phyloP scores from a whole-genome alignment of 2,113 vertebrate genomes.

The Psittacus erithacus region DNA sequence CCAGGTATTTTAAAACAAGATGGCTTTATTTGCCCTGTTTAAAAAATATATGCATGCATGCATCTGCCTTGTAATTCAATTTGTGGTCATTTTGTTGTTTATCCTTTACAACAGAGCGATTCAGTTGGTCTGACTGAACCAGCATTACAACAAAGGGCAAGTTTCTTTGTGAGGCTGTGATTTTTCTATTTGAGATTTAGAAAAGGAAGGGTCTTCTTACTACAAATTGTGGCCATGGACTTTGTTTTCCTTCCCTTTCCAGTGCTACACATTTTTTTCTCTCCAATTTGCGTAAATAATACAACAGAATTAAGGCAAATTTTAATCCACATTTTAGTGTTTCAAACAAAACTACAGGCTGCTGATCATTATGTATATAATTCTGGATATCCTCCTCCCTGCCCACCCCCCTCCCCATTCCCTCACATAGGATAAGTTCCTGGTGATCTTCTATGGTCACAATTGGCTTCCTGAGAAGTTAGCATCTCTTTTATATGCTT shows the following conservation, averaged over 20 bases:
- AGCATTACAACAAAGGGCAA: neutral
- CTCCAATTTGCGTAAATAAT: neutral
- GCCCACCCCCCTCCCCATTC: fast-evolving
- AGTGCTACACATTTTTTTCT: neutral
- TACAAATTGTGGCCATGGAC: neutral
- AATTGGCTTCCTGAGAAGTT: neutral
- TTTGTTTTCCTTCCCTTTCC: neutral
- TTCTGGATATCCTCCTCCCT: neutral
- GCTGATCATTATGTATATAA: neutral
- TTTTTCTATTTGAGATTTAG: neutral
- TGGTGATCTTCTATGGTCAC: neutral
- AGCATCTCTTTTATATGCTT: neutral
- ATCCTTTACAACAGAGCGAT: neutral
- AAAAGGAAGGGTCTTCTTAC: neutral
- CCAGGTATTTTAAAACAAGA: neutral
- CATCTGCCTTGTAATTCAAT: neutral
- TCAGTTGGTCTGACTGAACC: neutral
- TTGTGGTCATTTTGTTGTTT: neutral
- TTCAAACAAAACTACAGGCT: neutral
- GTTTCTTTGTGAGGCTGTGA: neutral
- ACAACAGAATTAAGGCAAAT: neutral
- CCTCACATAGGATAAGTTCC: neutral
- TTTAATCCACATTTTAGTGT: neutral
- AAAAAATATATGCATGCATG: neutral
- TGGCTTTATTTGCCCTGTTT: fast-evolving